Evolutionary conservation across 2,113 vertebrate genomes (phyloP).

Genomic region (Phoenicopterus ruber): DNA sequence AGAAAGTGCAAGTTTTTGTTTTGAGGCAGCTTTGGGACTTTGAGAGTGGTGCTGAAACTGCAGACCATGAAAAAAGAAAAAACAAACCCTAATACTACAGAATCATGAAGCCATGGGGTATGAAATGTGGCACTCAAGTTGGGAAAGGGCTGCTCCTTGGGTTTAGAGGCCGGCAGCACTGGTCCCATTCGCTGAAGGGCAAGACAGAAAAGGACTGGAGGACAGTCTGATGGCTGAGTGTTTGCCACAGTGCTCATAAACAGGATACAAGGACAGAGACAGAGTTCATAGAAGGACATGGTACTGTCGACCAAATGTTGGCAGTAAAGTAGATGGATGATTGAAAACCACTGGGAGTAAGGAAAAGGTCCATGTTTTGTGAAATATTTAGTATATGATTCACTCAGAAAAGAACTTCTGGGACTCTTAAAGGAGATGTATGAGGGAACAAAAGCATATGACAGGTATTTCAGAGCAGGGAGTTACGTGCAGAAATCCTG

Average conservation of each 20-base stretch:
- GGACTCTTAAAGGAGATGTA: conserved; percentile 59
- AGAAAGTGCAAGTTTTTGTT: conserved; percentile 15
- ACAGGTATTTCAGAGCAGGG: conserved; percentile 33
- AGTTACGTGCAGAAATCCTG: conserved; percentile 51
- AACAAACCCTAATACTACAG: neutral
- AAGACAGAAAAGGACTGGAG: neutral
- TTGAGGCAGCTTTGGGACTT: conserved; percentile 16
- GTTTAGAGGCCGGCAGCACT: neutral
- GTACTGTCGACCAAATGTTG: conserved; percentile 35
- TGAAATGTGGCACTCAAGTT: conserved; percentile 10
- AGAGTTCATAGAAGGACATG: conserved; percentile 44
- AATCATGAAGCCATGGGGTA: neutral
- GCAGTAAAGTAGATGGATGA: conserved; percentile 62
- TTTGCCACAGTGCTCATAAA: conserved; percentile 24
- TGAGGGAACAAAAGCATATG: conserved; percentile 49
- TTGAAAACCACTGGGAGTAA: conserved; percentile 64
- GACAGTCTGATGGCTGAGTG: conserved; percentile 9
- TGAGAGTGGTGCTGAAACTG: neutral
- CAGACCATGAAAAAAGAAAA: neutral
- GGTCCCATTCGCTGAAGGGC: neutral
- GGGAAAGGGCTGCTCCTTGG: neutral
- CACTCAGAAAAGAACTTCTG: conserved; percentile 59
- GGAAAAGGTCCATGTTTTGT: conserved; percentile 47
- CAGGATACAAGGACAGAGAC: conserved; percentile 10
- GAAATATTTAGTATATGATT: conserved; percentile 65